Percentiles rank a stretch among this genome's conserved stretches.
These are phyloP conservation scores for Excalfactoria chinensis DNA, from an alignment of 2,113 vertebrate species.

Conservation along the genomic window DNA sequence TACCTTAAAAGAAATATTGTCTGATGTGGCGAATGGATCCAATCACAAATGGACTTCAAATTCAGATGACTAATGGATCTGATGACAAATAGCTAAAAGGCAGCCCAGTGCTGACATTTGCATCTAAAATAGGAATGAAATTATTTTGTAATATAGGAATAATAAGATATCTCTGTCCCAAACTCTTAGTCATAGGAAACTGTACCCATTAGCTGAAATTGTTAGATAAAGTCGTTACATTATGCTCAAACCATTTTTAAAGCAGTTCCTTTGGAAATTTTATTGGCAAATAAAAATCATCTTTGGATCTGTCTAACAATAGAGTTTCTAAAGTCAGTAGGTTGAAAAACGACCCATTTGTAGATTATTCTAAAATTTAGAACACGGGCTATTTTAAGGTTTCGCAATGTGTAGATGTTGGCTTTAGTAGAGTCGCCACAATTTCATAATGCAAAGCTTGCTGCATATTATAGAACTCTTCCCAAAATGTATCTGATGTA, in stretches of 20 bases:
- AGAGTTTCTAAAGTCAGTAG: neutral
- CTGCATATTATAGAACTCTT: neutral
- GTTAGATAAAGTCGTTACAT: slow-evolving; percentile 38
- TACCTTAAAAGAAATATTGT: slow-evolving; percentile 12
- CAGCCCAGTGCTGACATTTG: neutral
- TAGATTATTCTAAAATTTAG: slow-evolving; percentile 46
- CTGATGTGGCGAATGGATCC: slow-evolving; percentile 14
- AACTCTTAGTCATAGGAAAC: slow-evolving; percentile 51
- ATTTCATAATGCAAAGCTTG: neutral
- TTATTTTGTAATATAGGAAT: slow-evolving; percentile 64
- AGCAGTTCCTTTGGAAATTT: slow-evolving; percentile 16
- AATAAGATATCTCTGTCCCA: slow-evolving; percentile 40
- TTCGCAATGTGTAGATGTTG: slow-evolving; percentile 26
- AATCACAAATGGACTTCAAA: slow-evolving; percentile 21
- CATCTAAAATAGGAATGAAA: slow-evolving; percentile 44
- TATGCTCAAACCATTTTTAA: slow-evolving; percentile 52
- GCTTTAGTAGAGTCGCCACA: neutral
- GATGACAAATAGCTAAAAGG: slow-evolving; percentile 51
- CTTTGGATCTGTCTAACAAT: slow-evolving; percentile 22
- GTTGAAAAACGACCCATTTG: slow-evolving; percentile 56
- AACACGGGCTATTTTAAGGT: slow-evolving; percentile 44
- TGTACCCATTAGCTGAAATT: slow-evolving; percentile 32
- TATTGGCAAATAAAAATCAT: slow-evolving; percentile 42
- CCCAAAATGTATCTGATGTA: slow-evolving; percentile 1
- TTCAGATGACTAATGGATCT: slow-evolving; percentile 11